These are phyloP conservation scores for Urocolius indicus DNA, from an alignment of 2,113 vertebrate species.

Conservation along the genomic window DNA sequence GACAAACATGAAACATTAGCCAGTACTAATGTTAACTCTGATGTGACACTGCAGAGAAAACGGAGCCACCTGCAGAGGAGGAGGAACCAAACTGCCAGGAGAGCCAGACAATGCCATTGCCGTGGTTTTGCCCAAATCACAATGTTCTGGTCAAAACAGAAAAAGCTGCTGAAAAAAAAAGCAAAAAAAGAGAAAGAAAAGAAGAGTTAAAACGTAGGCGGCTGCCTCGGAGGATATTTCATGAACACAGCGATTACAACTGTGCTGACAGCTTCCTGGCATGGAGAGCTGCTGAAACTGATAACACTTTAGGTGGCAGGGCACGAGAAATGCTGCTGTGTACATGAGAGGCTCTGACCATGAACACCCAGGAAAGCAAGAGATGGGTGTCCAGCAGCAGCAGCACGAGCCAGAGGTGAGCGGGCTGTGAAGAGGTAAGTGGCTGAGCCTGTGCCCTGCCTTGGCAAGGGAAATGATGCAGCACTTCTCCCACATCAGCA, in stretches of 20 bases:
- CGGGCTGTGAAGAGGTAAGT: too few relatives aligned
- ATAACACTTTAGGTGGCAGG: not conserved
- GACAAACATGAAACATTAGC: not conserved
- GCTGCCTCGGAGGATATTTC: not conserved
- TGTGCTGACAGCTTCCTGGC: constrained; percentile 54
- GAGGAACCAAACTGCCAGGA: not conserved
- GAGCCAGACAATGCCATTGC: not conserved
- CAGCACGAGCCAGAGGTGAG: not conserved
- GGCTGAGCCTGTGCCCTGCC: not conserved
- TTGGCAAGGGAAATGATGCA: not conserved
- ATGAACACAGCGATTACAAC: constrained; percentile 1
- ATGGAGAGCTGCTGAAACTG: not conserved
- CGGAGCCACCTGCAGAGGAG: not conserved
- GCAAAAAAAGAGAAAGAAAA: not conserved
- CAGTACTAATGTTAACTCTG: not conserved
- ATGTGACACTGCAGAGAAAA: not conserved
- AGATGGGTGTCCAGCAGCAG: accelerated
- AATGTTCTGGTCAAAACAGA: not conserved
- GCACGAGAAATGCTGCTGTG: not conserved
- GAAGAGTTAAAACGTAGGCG: not conserved
- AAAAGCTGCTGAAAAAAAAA: not conserved
- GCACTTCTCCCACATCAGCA: not conserved
- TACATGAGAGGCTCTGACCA: not conserved
- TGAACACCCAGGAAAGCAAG: accelerated
- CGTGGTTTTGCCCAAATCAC: not conserved